Conservation (phyloP, 2,797 vertebrate species). For the Sphaeramia orbicularis region DNA sequence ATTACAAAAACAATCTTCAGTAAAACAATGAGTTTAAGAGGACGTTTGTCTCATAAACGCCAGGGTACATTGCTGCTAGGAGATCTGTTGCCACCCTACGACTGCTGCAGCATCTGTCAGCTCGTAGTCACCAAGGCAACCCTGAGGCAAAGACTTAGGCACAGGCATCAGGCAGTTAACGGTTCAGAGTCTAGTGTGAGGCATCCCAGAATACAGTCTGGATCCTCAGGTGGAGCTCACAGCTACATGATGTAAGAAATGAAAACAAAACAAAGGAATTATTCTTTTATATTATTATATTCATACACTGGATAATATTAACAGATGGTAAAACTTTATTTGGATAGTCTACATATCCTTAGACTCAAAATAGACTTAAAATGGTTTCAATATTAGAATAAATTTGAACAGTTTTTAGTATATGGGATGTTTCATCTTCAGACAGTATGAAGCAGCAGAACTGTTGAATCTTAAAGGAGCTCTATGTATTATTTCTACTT, state of each 20-base stretch:
- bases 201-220: conserved; percentile 31
- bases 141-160: conserved; percentile 40
- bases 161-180: conserved; percentile 13
- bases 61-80: background rate
- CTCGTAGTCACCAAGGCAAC: conserved; percentile 65
- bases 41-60: background rate
- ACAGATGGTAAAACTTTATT: no score
- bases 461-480: no score
- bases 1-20: background rate
- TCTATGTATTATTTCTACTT: no score
- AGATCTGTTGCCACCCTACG: conserved; percentile 29
- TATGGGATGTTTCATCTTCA: no score
- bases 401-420: no score
- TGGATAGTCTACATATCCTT: no score
- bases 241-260: background rate
- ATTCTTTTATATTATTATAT: no score
- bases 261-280: conserved; percentile 1
- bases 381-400: no score
- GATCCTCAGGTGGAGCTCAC: conserved; percentile 16
- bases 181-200: conserved; percentile 42
- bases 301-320: no score
- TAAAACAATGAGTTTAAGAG: background rate
- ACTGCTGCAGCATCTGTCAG: conserved; percentile 38
- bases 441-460: no score
- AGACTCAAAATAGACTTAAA: no score